These are phyloP conservation scores for Carettochelys insculpta DNA, from an alignment of 2,113 vertebrate genomes.

Conservation along the genomic window DNA sequence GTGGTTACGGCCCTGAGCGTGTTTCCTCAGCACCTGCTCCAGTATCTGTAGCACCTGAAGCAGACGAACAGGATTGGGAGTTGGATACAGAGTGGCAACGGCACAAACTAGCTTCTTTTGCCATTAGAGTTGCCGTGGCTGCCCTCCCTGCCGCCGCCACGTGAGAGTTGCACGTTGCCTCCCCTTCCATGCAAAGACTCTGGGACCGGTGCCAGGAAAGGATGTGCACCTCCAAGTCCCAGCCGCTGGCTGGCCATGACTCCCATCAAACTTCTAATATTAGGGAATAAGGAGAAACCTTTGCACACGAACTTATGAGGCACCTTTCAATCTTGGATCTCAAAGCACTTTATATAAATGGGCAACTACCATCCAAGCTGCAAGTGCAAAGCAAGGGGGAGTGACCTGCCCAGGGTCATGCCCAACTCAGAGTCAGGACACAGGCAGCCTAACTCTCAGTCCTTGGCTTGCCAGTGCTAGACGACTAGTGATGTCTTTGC, in stretches of 20 bases:
- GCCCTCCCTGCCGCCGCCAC: too few relatives aligned
- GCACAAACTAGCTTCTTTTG: not conserved
- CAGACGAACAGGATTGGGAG: not conserved
- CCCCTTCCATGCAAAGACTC: not conserved
- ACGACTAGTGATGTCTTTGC: not conserved
- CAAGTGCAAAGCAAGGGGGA: not conserved
- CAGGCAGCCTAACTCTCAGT: rapidly evolving
- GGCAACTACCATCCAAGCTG: not conserved
- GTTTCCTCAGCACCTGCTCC: conserved; percentile 81
- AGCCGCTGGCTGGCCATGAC: not conserved
- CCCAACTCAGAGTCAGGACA: not conserved
- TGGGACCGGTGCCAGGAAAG: not conserved
- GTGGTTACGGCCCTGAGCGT: not conserved
- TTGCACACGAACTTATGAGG: not conserved
- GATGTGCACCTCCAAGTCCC: rapidly evolving
- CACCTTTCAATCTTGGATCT: not conserved
- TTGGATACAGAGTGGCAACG: not conserved
- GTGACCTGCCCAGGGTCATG: rapidly evolving
- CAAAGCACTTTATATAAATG: rapidly evolving
- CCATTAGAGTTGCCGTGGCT: too few relatives aligned
- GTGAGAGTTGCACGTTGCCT: rapidly evolving
- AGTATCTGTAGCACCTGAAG: conserved; percentile 87
- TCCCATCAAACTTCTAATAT: not conserved
- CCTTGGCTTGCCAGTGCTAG: not conserved
- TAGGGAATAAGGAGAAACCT: not conserved